phyloP scores from a whole-genome alignment of 2,888 invertebrate genomes.

The Mactromeris polynyma region DNA sequence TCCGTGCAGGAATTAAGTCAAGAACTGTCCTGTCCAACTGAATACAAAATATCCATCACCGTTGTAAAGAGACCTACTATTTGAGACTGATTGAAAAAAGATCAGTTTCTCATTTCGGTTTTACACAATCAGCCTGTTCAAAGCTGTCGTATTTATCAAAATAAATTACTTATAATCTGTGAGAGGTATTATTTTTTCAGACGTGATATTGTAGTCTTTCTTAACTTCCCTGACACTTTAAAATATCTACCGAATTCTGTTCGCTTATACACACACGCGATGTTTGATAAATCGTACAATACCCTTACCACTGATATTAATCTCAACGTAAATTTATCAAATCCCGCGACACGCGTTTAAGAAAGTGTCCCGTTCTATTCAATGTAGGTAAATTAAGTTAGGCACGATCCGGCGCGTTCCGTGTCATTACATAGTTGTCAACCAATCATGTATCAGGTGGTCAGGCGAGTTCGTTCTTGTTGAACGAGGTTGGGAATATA shows the following conservation, averaged over 20 bases:
- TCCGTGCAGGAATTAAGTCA: neutral
- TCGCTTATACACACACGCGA: neutral
- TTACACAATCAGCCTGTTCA: neutral
- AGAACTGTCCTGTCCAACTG: no score
- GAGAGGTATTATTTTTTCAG: no score
- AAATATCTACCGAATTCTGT: neutral
- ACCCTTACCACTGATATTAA: neutral
- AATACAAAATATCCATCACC: no score
- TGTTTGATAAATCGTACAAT: neutral
- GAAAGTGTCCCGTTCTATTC: slow-evolving; percentile 25
- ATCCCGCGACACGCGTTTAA: slow-evolving; percentile 28
- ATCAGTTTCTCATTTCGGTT: no score
- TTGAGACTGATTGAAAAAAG: no score
- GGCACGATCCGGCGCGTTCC: slow-evolving; percentile 34
- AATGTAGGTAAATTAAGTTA: slow-evolving; percentile 16
- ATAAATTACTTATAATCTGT: neutral
- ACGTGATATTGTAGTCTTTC: no score
- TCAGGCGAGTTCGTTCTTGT: neutral
- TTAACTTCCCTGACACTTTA: neutral
- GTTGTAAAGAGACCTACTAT: no score
- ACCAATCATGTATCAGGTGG: neutral
- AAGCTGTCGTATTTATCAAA: neutral
- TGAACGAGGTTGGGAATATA: neutral
- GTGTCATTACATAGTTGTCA: neutral
- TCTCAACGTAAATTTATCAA: slow-evolving; percentile 10